These are phyloP conservation scores for Hirtodrosophila confusa DNA, from an alignment of 2,888 invertebrate genomes.

Conservation along the genomic window DNA sequence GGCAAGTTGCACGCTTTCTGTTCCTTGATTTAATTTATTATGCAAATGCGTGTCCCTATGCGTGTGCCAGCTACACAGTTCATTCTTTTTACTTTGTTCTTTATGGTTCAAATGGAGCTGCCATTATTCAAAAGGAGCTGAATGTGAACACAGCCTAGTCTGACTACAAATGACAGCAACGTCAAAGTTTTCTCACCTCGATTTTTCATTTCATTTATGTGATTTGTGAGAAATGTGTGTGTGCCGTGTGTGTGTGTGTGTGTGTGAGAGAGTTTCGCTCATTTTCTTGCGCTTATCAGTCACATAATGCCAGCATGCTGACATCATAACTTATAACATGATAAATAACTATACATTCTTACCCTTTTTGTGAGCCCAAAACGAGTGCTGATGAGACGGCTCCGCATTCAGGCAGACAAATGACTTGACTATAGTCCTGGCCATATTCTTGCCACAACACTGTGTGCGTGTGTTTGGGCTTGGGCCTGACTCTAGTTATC, in stretches of 20 bases:
- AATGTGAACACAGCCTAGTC: slow-evolving; percentile 48
- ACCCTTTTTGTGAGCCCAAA: slow-evolving; percentile 43
- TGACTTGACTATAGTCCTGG: slow-evolving; percentile 63
- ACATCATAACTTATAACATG: slow-evolving; percentile 80
- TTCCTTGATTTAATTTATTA: slow-evolving; percentile 73
- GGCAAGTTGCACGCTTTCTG: slow-evolving; percentile 30
- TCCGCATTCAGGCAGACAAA: slow-evolving; percentile 64
- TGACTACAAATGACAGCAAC: slow-evolving; percentile 66
- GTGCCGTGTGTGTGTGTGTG: slow-evolving; percentile 23
- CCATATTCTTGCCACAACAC: slow-evolving; percentile 18
- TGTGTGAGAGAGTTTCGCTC: slow-evolving; percentile 26
- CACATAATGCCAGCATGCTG: slow-evolving; percentile 76
- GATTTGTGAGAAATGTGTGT: slow-evolving; percentile 29
- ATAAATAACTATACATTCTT: slow-evolving; percentile 72
- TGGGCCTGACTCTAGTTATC: slow-evolving; percentile 26
- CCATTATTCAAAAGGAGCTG: slow-evolving; percentile 48
- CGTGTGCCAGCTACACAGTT: not conserved
- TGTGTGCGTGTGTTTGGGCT: slow-evolving; percentile 6
- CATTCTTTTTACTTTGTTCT: slow-evolving; percentile 23
- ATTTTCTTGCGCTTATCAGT: slow-evolving; percentile 71
- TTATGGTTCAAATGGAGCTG: slow-evolving; percentile 13
- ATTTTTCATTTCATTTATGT: slow-evolving; percentile 78
- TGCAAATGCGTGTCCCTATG: slow-evolving; percentile 48
- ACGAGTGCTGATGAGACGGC: slow-evolving; percentile 49
- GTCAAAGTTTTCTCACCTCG: slow-evolving; percentile 74